Evolutionary conservation across 2,888 invertebrate genomes (phyloP).

Genomic region (Macaria notata): DNA sequence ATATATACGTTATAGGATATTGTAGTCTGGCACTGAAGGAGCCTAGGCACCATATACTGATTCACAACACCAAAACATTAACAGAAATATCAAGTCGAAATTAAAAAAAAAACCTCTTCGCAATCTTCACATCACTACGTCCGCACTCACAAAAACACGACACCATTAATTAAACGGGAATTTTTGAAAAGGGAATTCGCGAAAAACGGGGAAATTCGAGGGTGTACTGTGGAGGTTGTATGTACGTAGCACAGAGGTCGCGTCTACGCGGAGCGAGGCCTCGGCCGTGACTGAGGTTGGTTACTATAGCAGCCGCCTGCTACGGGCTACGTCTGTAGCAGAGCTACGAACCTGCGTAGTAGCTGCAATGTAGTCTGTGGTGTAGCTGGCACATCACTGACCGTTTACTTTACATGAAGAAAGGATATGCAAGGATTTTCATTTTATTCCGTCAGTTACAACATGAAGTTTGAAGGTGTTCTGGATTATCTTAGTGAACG

Average conservation of each 20-base stretch:
- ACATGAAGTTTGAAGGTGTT: too few species aligned
- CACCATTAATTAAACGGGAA: conserved; percentile 64
- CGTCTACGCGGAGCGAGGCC: conserved; percentile 68
- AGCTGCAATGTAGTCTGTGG: conserved; percentile 11
- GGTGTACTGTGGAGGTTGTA: conserved; percentile 24
- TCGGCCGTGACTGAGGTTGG: conserved; percentile 63
- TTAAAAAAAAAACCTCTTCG: conserved; percentile 36
- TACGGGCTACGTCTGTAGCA: conserved; percentile 14
- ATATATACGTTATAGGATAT: not conserved
- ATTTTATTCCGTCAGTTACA: too few species aligned
- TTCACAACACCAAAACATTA: conserved; percentile 37
- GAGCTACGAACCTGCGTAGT: not conserved
- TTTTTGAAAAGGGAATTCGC: conserved; percentile 41
- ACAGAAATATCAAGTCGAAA: conserved; percentile 31
- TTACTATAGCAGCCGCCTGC: conserved; percentile 73
- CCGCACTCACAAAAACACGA: conserved; percentile 39
- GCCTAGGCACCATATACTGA: conserved; percentile 9
- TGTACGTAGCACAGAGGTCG: conserved; percentile 49
- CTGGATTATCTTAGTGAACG: too few species aligned
- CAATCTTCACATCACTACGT: conserved; percentile 34
- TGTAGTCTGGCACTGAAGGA: not conserved
- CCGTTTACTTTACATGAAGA: too few species aligned
- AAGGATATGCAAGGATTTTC: too few species aligned
- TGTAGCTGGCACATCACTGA: not conserved
- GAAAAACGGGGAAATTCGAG: conserved; percentile 15